Conservation (phyloP, 2,113 vertebrate genomes). For the Myrmophylax atrothorax region DNA sequence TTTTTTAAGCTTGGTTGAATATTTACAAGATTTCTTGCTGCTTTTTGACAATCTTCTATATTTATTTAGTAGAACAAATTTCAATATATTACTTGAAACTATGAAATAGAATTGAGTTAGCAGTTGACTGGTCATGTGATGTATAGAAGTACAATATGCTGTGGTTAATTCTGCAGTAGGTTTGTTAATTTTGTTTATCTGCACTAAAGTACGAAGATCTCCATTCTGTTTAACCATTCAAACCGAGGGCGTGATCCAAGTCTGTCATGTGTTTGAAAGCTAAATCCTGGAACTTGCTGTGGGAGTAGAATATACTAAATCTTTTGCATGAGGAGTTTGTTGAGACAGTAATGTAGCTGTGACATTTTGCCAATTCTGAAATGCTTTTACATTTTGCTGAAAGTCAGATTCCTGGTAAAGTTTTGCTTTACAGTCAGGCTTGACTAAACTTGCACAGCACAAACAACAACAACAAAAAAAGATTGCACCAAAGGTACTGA, state of each 20-base stretch:
- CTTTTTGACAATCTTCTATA: slow-evolving; percentile 93
- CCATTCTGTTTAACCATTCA: slow-evolving; percentile 71
- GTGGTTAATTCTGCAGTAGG: slow-evolving; percentile 73
- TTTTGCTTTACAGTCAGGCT: slow-evolving; percentile 60
- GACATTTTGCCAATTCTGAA: slow-evolving; percentile 76
- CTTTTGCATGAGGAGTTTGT: slow-evolving; percentile 77
- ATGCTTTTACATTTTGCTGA: slow-evolving; percentile 67
- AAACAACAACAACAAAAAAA: background rate
- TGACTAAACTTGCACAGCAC: slow-evolving; percentile 68
- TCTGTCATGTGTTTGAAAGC: slow-evolving; percentile 62
- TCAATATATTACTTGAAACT: slow-evolving; percentile 80
- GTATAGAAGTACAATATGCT: slow-evolving; percentile 71
- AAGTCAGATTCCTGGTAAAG: slow-evolving; percentile 61
- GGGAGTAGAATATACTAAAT: slow-evolving; percentile 72
- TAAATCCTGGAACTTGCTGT: slow-evolving; percentile 72
- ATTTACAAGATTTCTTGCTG: slow-evolving; percentile 81
- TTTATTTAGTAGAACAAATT: slow-evolving; percentile 79
- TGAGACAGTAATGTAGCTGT: slow-evolving; percentile 74
- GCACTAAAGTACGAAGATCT: slow-evolving; percentile 73
- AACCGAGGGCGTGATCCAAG: slow-evolving; percentile 62
- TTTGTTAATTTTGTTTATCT: slow-evolving; percentile 75
- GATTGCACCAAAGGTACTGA: slow-evolving; percentile 65
- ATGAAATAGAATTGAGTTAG: slow-evolving; percentile 72
- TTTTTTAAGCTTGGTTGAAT: slow-evolving; percentile 71
- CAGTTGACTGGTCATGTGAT: slow-evolving; percentile 66